A percentile compares a stretch with the other conserved stretches of the same genome.
These are phyloP conservation scores for Acipenser ruthenus DNA, from an alignment of 2,797 vertebrate species.

Conservation along the genomic window DNA sequence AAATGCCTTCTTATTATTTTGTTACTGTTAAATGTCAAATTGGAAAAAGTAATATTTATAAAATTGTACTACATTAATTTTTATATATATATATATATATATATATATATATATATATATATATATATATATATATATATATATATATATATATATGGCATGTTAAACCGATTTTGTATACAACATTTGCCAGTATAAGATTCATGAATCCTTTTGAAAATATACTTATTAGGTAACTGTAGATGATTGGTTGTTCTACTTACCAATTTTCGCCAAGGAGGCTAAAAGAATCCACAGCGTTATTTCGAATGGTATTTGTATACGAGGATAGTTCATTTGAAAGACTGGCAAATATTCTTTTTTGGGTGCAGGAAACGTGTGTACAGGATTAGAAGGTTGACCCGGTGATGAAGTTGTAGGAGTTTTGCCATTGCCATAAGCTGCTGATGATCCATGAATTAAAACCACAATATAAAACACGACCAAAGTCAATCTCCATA, in stretches of 20 bases:
- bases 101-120: too few species aligned
- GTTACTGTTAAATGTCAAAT: too few species aligned
- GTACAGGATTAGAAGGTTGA: background rate
- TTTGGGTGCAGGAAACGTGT: constrained; percentile 25
- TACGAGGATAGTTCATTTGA: constrained; percentile 77
- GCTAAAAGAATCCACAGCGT: constrained; percentile 88
- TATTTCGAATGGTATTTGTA: constrained; percentile 91
- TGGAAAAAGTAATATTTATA: too few species aligned
- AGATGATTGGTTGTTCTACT: constrained; percentile 34
- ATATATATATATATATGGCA: too few species aligned
- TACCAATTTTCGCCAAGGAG: constrained; percentile 91
- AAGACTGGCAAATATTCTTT: constrained; percentile 73
- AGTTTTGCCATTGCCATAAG: background rate
- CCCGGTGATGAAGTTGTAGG: background rate
- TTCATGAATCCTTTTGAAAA: too few species aligned
- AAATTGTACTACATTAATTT: too few species aligned
- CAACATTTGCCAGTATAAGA: too few species aligned
- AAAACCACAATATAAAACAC: background rate
- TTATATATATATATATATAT: too few species aligned
- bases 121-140: too few species aligned
- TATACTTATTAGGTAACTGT: too few species aligned
- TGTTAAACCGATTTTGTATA: too few species aligned
- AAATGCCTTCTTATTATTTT: too few species aligned
- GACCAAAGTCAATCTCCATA: background rate
- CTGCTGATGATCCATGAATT: background rate